Evolutionary conservation across 2,888 invertebrate genomes (phyloP), one percentile per base, ranked within the genome.

Genomic region (Eurytoma adleriae): DNA sequence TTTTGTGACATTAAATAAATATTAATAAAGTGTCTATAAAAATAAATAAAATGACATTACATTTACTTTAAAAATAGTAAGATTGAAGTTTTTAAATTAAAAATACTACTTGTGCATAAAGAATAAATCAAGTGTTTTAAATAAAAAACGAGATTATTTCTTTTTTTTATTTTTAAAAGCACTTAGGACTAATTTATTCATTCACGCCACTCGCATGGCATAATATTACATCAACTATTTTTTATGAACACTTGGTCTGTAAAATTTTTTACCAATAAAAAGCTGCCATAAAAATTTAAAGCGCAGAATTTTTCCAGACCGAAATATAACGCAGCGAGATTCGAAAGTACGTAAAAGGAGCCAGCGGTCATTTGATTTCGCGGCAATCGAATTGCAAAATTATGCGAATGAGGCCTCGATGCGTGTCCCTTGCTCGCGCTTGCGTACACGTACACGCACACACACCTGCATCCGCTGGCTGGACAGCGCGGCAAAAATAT

Each of bases 331-430:
- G 61, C 24, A 14, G 5, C 12, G 27, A 73, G 16, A 50, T 73
- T 56, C 40, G 75, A 50, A 69, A 59, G 74, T 20, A 69, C 54
- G 61, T 56, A 61, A 69, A 69, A 73, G 62, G 73, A 16, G 10
- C 40, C 59, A 50, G 20, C 20, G 13, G 30, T 20, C 61, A 56
- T 48, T 78, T 57, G 70, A 74, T 73, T 64, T 30, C 50, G 59
- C 83, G 82, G 81, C 83, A 78, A 82, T 82, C 79, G 83, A 85
- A 86, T 88, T 86, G 85, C 85, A 88, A 87, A 88, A 88, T 88
- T 87, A 88, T 88, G 88, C 88, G 68, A 77, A 80, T 27, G 57
- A 80, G 86, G 86, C 83, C 83, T 67, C 66, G 30, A 67, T 59
- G 16, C 40, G 40, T 40, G 40, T 40, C 50, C 50, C 10, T 27